Base-by-base conservation (phyloP, 92 coral and sea anemone species). In the Chrysogorgia sp. region DNA sequence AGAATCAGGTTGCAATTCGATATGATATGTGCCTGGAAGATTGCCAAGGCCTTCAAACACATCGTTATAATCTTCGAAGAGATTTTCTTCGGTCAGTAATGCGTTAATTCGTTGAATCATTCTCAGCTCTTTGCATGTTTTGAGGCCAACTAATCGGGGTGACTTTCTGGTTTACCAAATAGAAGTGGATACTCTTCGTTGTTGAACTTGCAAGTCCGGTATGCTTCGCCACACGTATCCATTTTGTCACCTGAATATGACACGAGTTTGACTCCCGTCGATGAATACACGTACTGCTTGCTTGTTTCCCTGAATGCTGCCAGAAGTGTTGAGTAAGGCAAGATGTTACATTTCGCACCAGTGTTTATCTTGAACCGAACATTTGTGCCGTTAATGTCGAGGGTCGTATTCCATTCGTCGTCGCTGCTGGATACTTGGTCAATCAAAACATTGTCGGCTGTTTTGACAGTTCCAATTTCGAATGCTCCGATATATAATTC, bases 201-300 rank as follows among this genome's bases (percentile, higher is more conserved):
- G 57, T 31, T 77, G 52, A 20, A 62, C 23, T 21, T 62, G 50
- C 71, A 59, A 20, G 34, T 50, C 25, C 59, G 74, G 30, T 35
- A 59, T 22, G 52, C 50, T 59, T 77, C 58, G 22, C 82, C 82
- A 77, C 58, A 62, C 20, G 72, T 62, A 56, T 60, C 82, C 34
- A 77, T 77, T 57, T 77, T 77, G 82, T 77, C 71, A 35, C 82
- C 82, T 59, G 71, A 59, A 40, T 77, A 62, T n/a, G 83, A 79
- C 28, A 56, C 7, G 26, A 56, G 62, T 56, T 56, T 56, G 20
- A 56, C 30, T 20, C 62, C 62, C 43, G 43, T 37, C 43, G 43
- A 37, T 12, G 43, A 37, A 37, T 37, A 37, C 43, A 37, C 43
- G 43, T 37, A 37, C 43, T 37, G 43, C 12, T 37, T 37, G 5